Percentiles rank a stretch among this genome's conserved stretches.
phyloP scores from a whole-genome alignment of 2,113 vertebrate species.

The Eurypyga helias region DNA sequence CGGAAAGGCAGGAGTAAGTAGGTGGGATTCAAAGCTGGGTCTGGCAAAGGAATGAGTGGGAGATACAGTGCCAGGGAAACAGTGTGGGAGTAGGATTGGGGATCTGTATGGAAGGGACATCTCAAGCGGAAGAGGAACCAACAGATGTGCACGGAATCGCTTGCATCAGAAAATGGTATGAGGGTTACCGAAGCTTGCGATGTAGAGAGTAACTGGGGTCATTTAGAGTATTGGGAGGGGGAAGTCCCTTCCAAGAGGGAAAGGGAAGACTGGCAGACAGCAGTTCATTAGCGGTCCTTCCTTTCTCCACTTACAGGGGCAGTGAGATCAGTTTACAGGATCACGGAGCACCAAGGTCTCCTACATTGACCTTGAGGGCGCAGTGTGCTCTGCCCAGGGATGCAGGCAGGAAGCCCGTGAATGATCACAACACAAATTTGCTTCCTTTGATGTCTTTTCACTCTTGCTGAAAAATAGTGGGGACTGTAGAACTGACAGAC shows the following conservation, averaged over 20 bases:
- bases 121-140: not conserved
- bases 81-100: not conserved
- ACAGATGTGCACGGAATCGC: not conserved
- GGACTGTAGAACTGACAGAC: not conserved
- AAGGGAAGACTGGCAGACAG: not conserved
- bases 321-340: not conserved
- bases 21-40: not conserved
- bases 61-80: not conserved
- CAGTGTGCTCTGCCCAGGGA: not conserved
- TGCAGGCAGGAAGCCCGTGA: not conserved
- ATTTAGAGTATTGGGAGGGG: not conserved
- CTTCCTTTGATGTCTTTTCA: not conserved
- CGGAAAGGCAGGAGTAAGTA: not conserved
- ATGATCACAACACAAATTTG: not conserved
- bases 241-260: not conserved
- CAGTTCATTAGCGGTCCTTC: not conserved
- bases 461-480: not conserved
- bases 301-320: not conserved
- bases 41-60: not conserved
- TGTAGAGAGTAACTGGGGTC: not conserved
- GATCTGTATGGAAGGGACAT: not conserved
- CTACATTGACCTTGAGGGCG: not conserved
- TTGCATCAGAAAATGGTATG: not conserved
- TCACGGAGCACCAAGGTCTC: not conserved
- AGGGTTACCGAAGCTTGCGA: not conserved